Evolutionary conservation across 2,888 invertebrate species (phyloP).

Genomic region (Cerceris ruficornis): DNA sequence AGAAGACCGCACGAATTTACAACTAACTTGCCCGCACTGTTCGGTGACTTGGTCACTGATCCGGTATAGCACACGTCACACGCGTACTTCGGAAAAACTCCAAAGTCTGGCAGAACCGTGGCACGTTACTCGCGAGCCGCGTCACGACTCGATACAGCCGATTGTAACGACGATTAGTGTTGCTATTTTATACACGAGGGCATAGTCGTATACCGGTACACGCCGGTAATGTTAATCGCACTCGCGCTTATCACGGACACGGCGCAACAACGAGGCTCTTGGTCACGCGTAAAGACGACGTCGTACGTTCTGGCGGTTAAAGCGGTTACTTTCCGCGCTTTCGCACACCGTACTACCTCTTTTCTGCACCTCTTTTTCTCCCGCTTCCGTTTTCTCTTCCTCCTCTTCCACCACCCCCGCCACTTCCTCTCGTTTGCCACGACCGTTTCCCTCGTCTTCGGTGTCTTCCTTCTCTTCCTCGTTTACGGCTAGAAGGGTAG

Average conservation of each 20-base stretch:
- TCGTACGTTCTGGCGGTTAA: slow-evolving; percentile 44
- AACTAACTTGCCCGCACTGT: no score
- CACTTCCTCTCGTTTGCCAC: slow-evolving; percentile 23
- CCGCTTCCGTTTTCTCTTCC: neutral
- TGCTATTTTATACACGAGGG: neutral
- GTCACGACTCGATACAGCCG: no score
- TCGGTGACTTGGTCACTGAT: no score
- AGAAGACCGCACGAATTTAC: no score
- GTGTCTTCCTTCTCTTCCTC: slow-evolving; percentile 15
- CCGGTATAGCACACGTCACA: no score
- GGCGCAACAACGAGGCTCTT: slow-evolving; percentile 60
- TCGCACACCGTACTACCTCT: slow-evolving; percentile 25
- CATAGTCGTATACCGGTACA: slow-evolving; percentile 26
- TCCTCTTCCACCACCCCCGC: slow-evolving; percentile 17
- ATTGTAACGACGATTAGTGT: slow-evolving; percentile 13
- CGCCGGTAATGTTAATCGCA: slow-evolving; percentile 35
- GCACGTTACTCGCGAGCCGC: no score
- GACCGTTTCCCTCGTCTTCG: slow-evolving; percentile 37
- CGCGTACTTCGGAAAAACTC: no score
- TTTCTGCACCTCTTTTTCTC: neutral
- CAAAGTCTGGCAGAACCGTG: no score
- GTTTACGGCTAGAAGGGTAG: slow-evolving; percentile 19
- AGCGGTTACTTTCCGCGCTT: slow-evolving; percentile 43
- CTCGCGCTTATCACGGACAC: slow-evolving; percentile 53
- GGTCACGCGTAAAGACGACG: slow-evolving; percentile 67